Evolutionary conservation across 2,888 invertebrate genomes (phyloP).

Genomic region (Drosophila atripex): DNA sequence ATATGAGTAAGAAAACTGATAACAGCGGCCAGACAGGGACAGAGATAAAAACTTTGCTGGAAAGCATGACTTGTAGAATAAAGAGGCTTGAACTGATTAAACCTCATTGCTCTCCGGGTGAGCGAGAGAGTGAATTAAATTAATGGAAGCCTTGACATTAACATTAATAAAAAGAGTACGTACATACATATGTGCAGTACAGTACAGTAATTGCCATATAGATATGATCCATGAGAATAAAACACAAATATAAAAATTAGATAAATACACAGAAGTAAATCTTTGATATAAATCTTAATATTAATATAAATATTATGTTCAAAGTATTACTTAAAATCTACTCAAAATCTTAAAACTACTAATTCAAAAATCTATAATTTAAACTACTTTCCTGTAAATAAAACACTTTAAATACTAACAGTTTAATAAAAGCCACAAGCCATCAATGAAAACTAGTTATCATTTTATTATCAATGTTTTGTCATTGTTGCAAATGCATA

Average conservation of each 20-base stretch:
- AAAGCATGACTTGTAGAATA: conserved; percentile 19
- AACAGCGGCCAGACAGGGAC: background rate
- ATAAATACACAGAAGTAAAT: too few species aligned
- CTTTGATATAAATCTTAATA: too few species aligned
- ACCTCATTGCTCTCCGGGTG: conserved; percentile 1
- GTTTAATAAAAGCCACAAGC: background rate
- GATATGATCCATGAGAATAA: background rate
- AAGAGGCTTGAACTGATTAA: background rate
- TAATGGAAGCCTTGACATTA: background rate
- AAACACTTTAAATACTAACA: background rate
- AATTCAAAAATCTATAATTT: background rate
- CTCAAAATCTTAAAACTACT: too few species aligned
- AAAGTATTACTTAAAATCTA: too few species aligned
- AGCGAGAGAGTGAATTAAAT: background rate
- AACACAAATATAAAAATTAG: too few species aligned
- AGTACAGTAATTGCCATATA: background rate
- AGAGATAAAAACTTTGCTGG: conserved; percentile 17
- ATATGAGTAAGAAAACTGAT: background rate
- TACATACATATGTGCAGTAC: background rate
- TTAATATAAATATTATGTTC: too few species aligned
- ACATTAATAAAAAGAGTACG: too few species aligned
- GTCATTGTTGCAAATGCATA: background rate
- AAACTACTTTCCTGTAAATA: background rate
- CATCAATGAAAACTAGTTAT: background rate
- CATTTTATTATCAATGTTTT: background rate